Evolutionary conservation across 2,888 invertebrate genomes (phyloP).

Genomic region (Ceriagrion tenellum): DNA sequence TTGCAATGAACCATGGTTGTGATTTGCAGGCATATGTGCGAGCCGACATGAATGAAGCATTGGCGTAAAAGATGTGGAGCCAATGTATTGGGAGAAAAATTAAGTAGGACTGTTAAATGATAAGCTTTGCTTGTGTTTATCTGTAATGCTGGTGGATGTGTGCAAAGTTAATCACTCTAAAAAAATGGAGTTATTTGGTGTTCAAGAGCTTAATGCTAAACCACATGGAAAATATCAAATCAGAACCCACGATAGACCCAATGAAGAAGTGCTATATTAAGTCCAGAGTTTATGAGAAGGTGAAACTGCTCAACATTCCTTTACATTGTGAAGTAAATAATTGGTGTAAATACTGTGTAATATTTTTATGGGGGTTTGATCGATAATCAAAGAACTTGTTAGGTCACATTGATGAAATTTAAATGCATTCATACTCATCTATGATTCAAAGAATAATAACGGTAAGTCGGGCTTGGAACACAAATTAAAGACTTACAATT

Average conservation of each 20-base stretch:
- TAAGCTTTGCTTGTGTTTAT: not conserved
- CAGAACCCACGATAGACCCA: not conserved
- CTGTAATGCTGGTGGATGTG: not conserved
- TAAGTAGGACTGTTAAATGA: not conserved
- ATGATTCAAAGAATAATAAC: no score
- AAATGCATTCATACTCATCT: not conserved
- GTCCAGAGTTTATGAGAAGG: not conserved
- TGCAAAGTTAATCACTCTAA: not conserved
- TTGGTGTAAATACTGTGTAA: not conserved
- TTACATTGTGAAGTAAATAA: not conserved
- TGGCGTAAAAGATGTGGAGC: not conserved
- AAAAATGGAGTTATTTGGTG: not conserved
- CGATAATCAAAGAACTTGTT: not conserved
- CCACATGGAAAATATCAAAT: not conserved
- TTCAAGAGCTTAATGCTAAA: not conserved
- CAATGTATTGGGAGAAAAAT: not conserved
- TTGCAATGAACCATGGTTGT: constrained; percentile 16
- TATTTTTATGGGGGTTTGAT: not conserved
- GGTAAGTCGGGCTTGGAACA: not conserved
- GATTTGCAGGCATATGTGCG: not conserved
- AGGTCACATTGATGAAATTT: not conserved
- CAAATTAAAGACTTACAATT: no score
- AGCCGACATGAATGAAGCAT: not conserved
- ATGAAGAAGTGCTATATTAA: not conserved
- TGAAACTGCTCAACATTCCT: not conserved